These are phyloP conservation scores for Kryptopterus vitreolus DNA, from an alignment of 2,797 vertebrate genomes.

Conservation along the genomic window DNA sequence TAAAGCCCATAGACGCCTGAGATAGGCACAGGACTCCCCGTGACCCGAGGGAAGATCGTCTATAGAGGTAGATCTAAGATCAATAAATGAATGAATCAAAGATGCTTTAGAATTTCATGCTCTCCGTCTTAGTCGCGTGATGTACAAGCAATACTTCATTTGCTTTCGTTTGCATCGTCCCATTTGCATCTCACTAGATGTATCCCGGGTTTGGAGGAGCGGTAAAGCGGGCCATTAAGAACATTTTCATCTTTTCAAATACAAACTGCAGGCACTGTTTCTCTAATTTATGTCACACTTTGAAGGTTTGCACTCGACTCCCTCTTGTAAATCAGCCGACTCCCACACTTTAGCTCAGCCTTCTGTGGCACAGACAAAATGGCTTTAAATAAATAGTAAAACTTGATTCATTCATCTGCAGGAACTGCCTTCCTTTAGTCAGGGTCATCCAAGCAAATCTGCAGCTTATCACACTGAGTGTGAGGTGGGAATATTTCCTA, in stretches of 20 bases:
- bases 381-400: neutral
- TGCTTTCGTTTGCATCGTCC: neutral
- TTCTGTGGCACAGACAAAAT: conserved; percentile 1
- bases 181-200: neutral
- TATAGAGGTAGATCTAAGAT: no score
- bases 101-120: neutral
- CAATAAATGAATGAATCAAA: no score
- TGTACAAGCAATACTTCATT: neutral
- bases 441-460: neutral
- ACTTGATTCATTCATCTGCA: conserved; percentile 1
- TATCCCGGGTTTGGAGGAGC: neutral
- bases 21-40: no score
- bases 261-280: neutral
- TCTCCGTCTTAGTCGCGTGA: neutral
- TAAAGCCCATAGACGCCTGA: no score
- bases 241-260: neutral
- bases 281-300: neutral
- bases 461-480: neutral
- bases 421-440: neutral
- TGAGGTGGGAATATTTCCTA: neutral
- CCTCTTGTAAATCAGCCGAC: neutral
- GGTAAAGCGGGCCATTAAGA: neutral
- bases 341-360: neutral
- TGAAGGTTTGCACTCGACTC: neutral
- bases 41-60: no score